Base-by-base conservation (phyloP, 2,888 invertebrate genomes). In the Sarcophaga caerulescens region DNA sequence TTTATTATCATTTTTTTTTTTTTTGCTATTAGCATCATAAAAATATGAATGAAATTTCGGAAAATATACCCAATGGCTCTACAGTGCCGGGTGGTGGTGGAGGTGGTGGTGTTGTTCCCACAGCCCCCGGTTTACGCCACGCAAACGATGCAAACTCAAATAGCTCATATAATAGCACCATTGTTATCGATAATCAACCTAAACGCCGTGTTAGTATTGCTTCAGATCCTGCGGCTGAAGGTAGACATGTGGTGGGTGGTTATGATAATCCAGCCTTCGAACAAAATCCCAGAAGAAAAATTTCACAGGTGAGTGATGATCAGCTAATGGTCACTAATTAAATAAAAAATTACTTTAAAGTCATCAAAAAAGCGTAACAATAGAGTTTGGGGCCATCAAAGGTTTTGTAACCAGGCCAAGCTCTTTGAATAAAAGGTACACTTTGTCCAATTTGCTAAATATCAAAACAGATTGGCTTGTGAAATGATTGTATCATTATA, bases 241-340 rank as follows among this genome's bases (percentile, higher is more conserved):
- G 88, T 75, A 60, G 90, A 57, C 86, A 88, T 66, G 95, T 94
- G 69, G 95, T 94, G 69, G 85, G 87, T 17, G 95, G 95, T 66
- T 94, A 95, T 85, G 96, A 96, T 90, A 96, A 96, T 92, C 93
- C 94, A 75, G 95, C 94, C 2, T 96, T 95, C 82, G 96, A 96
- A 90, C 94, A 94, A 93, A 95, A 94, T 91, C 92, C 93, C 57
- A 89, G 91, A 77, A 90, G 92, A 82, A 94, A 93, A 92, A 93
- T 93, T 88, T 93, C 93, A 88, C 93, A 93, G 91, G 93, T 93
- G 87, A 90, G 88, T 79, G 57, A 19, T 19, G 23, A 25, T 47
- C 17, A 68, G 14, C 14, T 45, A 11, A 45, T 47, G 4, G 4
- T 25, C 25, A 25, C 4, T 47, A 47, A 47, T 47, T 47, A 12